These are phyloP conservation scores for Tipula unca DNA, from an alignment of 2,888 invertebrate genomes.

Conservation along the genomic window DNA sequence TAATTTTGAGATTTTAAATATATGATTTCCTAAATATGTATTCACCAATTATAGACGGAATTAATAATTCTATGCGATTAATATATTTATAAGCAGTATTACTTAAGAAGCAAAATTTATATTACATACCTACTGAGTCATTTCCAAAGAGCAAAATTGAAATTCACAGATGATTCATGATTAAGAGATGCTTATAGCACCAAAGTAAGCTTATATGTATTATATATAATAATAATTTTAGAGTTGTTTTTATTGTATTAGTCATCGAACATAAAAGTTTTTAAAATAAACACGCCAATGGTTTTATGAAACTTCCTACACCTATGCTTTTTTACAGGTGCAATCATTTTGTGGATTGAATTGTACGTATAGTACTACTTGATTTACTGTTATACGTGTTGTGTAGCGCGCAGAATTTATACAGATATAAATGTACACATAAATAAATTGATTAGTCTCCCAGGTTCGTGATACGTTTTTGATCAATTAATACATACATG, in stretches of 20 bases:
- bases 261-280: neutral
- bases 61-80: neutral
- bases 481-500: neutral
- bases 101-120: neutral
- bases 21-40: neutral
- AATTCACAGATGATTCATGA: neutral
- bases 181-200: neutral
- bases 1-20: neutral
- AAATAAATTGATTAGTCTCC: neutral
- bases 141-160: neutral
- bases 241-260: neutral
- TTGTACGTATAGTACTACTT: neutral
- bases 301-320: neutral
- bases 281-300: neutral
- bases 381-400: neutral
- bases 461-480: neutral
- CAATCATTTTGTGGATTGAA: neutral
- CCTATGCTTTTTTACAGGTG: neutral
- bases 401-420: neutral
- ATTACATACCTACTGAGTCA: neutral
- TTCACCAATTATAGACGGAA: constrained; percentile 1
- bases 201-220: neutral
- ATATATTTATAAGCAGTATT: neutral
- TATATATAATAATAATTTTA: neutral
- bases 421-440: neutral